phyloP scores from a whole-genome alignment of 1,140 invertebrate genomes.

The Drosophila eugracilis region DNA sequence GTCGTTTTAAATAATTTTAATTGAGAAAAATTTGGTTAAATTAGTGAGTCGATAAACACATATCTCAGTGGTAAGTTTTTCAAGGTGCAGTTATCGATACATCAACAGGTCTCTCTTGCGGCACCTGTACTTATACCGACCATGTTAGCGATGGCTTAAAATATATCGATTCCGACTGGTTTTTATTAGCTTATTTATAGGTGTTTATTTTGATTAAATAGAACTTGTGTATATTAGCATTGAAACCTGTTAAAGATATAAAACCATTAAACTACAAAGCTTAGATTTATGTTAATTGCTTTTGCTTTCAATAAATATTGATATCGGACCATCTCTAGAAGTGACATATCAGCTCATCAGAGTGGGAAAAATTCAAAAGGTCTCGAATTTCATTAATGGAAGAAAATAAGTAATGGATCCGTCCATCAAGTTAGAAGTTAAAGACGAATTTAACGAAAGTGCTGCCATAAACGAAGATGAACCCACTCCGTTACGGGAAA shows the following conservation, averaged over 20 bases:
- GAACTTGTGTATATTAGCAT: too few relatives aligned
- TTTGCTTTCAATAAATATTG: background rate
- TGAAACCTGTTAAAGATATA: too few relatives aligned
- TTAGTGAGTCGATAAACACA: background rate
- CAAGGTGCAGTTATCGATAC: conserved; percentile 10
- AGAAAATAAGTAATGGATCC: conserved; percentile 3
- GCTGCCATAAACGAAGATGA: conserved; percentile 26
- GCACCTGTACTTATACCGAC: background rate
- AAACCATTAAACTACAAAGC: too few relatives aligned
- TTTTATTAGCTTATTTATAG: too few relatives aligned
- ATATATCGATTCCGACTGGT: background rate
- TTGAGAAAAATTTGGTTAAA: background rate
- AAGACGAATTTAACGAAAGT: background rate
- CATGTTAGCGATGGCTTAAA: background rate
- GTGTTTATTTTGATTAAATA: too few relatives aligned
- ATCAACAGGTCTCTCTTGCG: background rate
- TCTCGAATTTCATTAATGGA: background rate
- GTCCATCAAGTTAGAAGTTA: conserved; percentile 6
- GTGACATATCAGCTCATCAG: background rate
- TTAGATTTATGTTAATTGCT: too few relatives aligned
- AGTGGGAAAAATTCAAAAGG: conserved; percentile 4
- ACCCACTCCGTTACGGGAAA: conserved; percentile 36
- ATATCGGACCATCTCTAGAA: background rate
- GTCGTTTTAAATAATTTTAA: background rate
- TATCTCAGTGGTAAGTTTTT: conserved; percentile 2